Conservation (phyloP, 2,797 vertebrate species). For the Morelia viridis region DNA sequence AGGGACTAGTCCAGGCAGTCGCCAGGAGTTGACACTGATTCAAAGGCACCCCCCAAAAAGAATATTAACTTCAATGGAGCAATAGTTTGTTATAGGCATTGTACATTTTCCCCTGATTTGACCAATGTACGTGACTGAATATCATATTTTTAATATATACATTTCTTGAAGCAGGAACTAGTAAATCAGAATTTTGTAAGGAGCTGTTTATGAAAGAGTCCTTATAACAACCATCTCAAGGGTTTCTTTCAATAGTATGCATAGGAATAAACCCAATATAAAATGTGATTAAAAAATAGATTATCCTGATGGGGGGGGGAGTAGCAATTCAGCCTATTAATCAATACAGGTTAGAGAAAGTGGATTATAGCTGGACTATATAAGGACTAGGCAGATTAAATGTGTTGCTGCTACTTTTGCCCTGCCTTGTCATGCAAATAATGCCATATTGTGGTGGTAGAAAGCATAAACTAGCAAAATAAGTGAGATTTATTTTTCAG, state of each 20-base stretch:
- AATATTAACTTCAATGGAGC: too few relatives aligned
- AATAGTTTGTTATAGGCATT: too few relatives aligned
- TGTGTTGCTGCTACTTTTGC: not conserved
- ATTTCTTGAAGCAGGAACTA: too few relatives aligned
- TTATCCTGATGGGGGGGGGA: not conserved
- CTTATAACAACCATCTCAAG: not conserved
- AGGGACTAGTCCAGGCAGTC: not conserved
- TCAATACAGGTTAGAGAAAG: not conserved
- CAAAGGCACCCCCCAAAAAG: too few relatives aligned
- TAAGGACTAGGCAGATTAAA: not conserved
- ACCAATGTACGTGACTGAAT: too few relatives aligned
- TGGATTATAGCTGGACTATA: not conserved
- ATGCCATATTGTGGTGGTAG: not conserved
- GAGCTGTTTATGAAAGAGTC: too few relatives aligned
- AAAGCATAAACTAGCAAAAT: not conserved
- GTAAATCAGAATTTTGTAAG: too few relatives aligned
- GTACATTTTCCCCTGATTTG: too few relatives aligned
- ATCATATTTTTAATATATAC: too few relatives aligned
- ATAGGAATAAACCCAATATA: not conserved
- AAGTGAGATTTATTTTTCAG: not conserved
- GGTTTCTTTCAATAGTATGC: not conserved
- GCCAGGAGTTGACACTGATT: not conserved
- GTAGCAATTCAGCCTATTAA: not conserved
- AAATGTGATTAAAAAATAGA: not conserved
- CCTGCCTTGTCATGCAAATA: not conserved